A percentile compares a stretch with the other conserved stretches of the same genome.
phyloP scores from a whole-genome alignment of 2,888 invertebrate genomes.

The Drosophila niveifrons region DNA sequence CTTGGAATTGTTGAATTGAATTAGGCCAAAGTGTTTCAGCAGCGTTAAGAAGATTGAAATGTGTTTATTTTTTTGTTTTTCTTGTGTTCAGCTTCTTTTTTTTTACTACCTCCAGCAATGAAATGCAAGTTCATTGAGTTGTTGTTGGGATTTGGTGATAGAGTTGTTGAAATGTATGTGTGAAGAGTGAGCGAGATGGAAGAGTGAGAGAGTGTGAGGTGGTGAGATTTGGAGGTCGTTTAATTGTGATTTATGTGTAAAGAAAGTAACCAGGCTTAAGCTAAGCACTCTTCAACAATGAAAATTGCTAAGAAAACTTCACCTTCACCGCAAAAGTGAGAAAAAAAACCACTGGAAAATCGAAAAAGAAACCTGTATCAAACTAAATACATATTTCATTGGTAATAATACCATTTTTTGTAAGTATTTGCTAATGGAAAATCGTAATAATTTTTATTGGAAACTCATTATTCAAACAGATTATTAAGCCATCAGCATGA shows the following conservation, averaged over 20 bases:
- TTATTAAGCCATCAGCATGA: not conserved
- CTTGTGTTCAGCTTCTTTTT: conserved; percentile 4
- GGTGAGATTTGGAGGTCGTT: conserved; percentile 25
- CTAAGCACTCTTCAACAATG: conserved; percentile 5
- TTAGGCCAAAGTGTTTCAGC: conserved; percentile 76
- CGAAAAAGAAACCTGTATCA: not conserved
- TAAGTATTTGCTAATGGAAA: not conserved
- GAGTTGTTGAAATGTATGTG: conserved; percentile 48
- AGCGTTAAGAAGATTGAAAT: conserved; percentile 56
- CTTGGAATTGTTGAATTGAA: conserved; percentile 57
- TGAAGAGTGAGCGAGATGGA: not conserved
- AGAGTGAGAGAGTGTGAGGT: not conserved
- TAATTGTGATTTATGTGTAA: conserved; percentile 73
- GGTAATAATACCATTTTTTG: not conserved
- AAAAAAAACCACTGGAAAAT: conserved; percentile 16
- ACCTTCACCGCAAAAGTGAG: conserved; percentile 3
- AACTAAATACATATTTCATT: not conserved
- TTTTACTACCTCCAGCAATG: conserved; percentile 24
- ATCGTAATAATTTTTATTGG: not conserved
- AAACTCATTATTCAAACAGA: conserved; percentile 5
- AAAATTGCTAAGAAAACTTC: conserved; percentile 10
- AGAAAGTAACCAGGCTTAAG: conserved; percentile 46
- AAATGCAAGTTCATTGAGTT: conserved; percentile 66
- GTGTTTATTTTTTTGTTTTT: conserved; percentile 16
- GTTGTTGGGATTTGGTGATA: conserved; percentile 30